Conservation (phyloP, 64 coral and sea anemone species). For the Porites australiensis region DNA sequence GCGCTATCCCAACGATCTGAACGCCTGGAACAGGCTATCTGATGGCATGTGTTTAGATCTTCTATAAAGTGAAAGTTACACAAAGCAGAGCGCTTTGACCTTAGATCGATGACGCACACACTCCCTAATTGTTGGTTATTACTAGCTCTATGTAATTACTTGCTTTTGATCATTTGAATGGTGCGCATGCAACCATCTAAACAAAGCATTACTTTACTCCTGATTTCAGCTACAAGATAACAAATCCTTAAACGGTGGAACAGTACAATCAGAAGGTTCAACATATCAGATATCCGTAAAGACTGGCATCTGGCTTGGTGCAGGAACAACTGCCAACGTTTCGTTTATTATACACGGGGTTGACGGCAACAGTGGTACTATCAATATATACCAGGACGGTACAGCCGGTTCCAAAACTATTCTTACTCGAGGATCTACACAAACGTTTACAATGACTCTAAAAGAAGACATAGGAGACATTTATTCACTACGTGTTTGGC, state of each 20-base stretch:
- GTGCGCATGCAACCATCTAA: no score
- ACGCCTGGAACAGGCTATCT: no score
- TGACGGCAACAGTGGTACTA: conserved; percentile 38
- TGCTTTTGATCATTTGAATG: no score
- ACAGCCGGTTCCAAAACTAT: neutral
- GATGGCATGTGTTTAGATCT: no score
- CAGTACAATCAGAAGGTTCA: neutral
- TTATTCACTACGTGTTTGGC: conserved; percentile 25
- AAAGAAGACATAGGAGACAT: conserved; percentile 41
- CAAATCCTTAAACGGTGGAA: neutral
- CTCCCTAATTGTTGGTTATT: no score
- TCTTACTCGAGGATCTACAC: conserved; percentile 29
- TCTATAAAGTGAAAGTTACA: no score
- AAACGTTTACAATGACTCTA: conserved; percentile 27
- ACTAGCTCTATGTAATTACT: no score
- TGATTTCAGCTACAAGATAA: neutral
- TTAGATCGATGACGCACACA: no score
- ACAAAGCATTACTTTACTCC: no score
- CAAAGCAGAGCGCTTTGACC: no score
- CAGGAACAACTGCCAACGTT: neutral
- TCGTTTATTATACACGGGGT: conserved; percentile 10
- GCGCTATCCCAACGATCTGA: no score
- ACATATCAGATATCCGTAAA: neutral
- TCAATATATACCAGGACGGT: neutral
- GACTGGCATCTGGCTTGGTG: neutral